Evolutionary conservation across 1,140 invertebrate species (phyloP).

Genomic region (Octopus bimaculoides): DNA sequence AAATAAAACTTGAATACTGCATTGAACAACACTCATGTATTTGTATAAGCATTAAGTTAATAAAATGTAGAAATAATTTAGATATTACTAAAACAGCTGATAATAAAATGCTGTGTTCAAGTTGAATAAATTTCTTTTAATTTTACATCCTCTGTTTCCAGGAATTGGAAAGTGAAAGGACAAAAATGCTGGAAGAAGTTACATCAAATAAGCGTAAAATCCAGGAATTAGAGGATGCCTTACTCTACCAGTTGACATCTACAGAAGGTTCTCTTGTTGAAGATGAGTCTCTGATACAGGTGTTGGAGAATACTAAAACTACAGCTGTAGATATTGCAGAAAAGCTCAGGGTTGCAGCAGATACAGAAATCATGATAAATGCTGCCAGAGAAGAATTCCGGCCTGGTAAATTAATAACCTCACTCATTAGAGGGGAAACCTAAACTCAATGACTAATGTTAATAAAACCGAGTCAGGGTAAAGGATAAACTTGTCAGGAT

Average conservation of each 20-base stretch:
- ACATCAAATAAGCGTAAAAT: slow-evolving; percentile 92
- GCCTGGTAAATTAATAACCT: slow-evolving; percentile 49
- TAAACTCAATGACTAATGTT: too few relatives aligned
- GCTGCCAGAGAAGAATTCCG: slow-evolving; percentile 90
- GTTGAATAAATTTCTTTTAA: not conserved
- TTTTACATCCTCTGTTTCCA: slow-evolving; percentile 44
- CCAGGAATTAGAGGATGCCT: slow-evolving; percentile 90
- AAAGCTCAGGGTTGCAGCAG: slow-evolving; percentile 83
- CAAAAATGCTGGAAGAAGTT: slow-evolving; percentile 87
- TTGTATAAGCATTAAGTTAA: too few relatives aligned
- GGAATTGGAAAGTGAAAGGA: slow-evolving; percentile 87
- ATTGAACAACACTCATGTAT: too few relatives aligned
- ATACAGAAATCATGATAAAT: slow-evolving; percentile 92
- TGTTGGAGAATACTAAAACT: slow-evolving; percentile 79
- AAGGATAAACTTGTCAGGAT: too few relatives aligned
- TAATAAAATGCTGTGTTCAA: too few relatives aligned
- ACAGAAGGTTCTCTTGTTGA: slow-evolving; percentile 91
- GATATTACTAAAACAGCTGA: too few relatives aligned
- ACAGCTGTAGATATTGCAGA: slow-evolving; percentile 92
- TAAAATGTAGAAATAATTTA: too few relatives aligned
- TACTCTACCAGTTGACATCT: slow-evolving; percentile 83
- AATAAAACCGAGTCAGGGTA: too few relatives aligned
- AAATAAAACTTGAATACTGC: too few relatives aligned
- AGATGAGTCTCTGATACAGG: slow-evolving; percentile 89
- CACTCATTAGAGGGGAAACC: too few relatives aligned